phyloP scores from a whole-genome alignment of 2,888 invertebrate genomes.

The Hyposoter dolosus region DNA sequence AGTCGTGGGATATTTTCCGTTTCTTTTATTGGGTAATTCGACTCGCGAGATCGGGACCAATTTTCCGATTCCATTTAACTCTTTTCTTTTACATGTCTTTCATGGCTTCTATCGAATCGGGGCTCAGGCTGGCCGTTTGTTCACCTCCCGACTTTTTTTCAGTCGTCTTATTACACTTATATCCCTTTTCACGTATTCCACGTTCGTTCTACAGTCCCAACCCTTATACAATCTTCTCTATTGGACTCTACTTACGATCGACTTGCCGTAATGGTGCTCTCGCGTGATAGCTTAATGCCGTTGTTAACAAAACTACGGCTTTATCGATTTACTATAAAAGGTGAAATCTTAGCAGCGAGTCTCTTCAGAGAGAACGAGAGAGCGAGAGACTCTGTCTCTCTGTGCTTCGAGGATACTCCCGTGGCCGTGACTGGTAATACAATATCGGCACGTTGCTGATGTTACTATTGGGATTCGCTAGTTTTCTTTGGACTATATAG shows the following conservation, averaged over 20 bases:
- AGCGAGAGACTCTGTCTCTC: background rate
- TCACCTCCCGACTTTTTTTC: constrained; percentile 42
- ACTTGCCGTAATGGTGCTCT: constrained; percentile 76
- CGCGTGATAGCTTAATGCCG: constrained; percentile 81
- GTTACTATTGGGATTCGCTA: constrained; percentile 19
- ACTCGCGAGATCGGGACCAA: constrained; percentile 67
- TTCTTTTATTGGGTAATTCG: constrained; percentile 67
- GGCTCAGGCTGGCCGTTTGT: constrained; percentile 52
- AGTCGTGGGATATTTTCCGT: constrained; percentile 39
- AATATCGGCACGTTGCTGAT: constrained; percentile 37
- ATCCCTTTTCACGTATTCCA: constrained; percentile 53
- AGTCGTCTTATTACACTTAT: constrained; percentile 55
- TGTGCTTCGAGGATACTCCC: background rate
- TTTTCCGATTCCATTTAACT: constrained; percentile 60
- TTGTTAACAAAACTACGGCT: constrained; percentile 80
- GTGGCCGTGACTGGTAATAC: constrained; percentile 38
- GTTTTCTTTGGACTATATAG: constrained; percentile 1
- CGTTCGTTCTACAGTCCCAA: constrained; percentile 52
- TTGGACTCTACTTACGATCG: constrained; percentile 76
- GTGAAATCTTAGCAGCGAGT: constrained; percentile 69
- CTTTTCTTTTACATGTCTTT: constrained; percentile 40
- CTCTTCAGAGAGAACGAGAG: constrained; percentile 1
- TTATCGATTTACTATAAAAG: constrained; percentile 81
- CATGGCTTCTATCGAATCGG: constrained; percentile 32
- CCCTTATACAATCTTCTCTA: constrained; percentile 39